Evolutionary conservation across 2,888 invertebrate genomes (phyloP).

Genomic region (Rhagium mordax): DNA sequence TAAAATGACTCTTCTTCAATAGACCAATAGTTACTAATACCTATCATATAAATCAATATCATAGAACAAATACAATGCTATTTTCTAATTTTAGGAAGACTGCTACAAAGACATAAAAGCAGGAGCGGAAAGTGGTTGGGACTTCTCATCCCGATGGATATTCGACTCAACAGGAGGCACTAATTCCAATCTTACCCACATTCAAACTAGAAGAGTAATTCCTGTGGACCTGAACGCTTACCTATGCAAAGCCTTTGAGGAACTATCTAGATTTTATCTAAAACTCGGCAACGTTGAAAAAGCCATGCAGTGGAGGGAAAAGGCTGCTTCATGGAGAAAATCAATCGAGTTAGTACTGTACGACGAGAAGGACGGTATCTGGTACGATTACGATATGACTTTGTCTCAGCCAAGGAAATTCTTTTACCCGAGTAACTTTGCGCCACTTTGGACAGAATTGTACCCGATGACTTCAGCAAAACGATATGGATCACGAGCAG

Average conservation of each 20-base stretch:
- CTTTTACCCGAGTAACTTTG: conserved; percentile 82
- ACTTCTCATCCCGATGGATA: conserved; percentile 89
- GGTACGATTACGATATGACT: conserved; percentile 84
- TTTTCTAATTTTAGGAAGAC: conserved; percentile 44
- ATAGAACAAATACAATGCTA: background rate
- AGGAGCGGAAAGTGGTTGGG: conserved; percentile 89
- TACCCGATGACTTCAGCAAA: conserved; percentile 48
- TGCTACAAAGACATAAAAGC: conserved; percentile 59
- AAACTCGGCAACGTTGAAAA: conserved; percentile 71
- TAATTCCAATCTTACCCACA: conserved; percentile 73
- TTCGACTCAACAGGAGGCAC: conserved; percentile 74
- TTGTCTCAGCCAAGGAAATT: conserved; percentile 74
- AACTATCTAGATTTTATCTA: conserved; percentile 76
- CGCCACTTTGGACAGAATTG: conserved; percentile 80
- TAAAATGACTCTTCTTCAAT: too few relatives aligned
- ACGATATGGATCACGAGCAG: conserved; percentile 71
- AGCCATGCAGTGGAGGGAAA: conserved; percentile 71
- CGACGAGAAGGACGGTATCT: conserved; percentile 82
- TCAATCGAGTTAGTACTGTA: conserved; percentile 82
- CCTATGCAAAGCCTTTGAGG: conserved; percentile 79
- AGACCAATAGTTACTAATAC: too few relatives aligned
- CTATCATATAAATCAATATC: too few relatives aligned
- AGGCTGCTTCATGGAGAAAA: conserved; percentile 73
- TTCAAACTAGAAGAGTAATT: conserved; percentile 78
- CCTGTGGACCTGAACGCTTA: conserved; percentile 90